Evolutionary conservation across 2,113 vertebrate species (phyloP).

Genomic region (Oryzias melastigma): DNA sequence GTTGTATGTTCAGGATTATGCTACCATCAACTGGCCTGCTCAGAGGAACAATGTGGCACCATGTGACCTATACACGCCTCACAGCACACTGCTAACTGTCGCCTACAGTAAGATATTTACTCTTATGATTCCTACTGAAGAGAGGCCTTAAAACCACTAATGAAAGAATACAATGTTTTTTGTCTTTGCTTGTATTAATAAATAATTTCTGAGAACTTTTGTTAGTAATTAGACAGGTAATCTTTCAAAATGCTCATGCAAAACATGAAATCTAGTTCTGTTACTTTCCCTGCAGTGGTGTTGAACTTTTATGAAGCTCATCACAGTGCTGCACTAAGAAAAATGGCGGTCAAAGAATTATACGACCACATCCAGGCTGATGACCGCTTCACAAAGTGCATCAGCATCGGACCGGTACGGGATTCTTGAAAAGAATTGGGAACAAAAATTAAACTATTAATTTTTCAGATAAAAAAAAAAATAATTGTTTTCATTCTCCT

Average conservation of each 20-base stretch:
- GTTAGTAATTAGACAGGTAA: too few species aligned
- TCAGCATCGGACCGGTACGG: conserved; percentile 92
- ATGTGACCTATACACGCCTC: conserved; percentile 87
- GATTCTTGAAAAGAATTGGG: neutral
- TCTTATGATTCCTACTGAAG: too few species aligned
- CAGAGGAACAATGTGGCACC: conserved; percentile 87
- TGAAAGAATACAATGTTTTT: too few species aligned
- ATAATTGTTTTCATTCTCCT: neutral
- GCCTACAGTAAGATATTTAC: conserved; percentile 77
- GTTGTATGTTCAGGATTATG: conserved; percentile 90
- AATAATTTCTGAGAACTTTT: too few species aligned
- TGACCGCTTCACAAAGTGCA: conserved; percentile 89
- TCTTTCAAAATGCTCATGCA: too few species aligned
- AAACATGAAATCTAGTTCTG: neutral
- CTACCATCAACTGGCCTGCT: conserved; percentile 87
- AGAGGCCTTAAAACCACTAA: too few species aligned
- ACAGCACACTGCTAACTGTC: conserved; percentile 82
- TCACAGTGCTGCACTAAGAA: conserved; percentile 81
- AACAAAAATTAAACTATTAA: neutral
- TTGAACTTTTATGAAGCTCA: conserved; percentile 88
- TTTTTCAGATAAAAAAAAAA: neutral
- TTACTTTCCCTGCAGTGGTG: conserved; percentile 70
- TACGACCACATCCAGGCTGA: conserved; percentile 90
- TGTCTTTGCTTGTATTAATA: too few species aligned
- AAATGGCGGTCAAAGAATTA: conserved; percentile 75